Percentiles rank a stretch among this genome's conserved stretches.
These are phyloP conservation scores for Pentalonia nigronervosa DNA, from an alignment of 1,140 invertebrate genomes.

Conservation along the genomic window DNA sequence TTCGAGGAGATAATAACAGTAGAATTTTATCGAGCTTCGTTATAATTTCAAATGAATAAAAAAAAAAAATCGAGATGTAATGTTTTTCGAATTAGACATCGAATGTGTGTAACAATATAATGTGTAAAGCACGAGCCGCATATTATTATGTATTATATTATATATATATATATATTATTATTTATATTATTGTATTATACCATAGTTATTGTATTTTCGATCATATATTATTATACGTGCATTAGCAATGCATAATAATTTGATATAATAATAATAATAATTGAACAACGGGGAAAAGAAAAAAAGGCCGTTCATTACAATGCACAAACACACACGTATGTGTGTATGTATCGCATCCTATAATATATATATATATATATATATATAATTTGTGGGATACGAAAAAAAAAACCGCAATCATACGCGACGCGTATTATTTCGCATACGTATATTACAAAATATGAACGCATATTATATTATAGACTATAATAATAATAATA, in stretches of 20 bases:
- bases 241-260: not conserved
- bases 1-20: not conserved
- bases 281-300: not conserved
- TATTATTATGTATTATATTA: too few species aligned
- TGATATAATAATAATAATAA: not conserved
- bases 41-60: not conserved
- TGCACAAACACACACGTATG: too few species aligned
- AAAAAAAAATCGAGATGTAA: not conserved
- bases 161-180: too few species aligned
- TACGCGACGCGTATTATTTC: not conserved
- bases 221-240: not conserved
- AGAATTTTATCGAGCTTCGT: not conserved
- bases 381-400: not conserved
- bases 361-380: not conserved
- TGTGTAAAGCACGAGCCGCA: not conserved
- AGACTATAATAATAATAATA: not conserved
- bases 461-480: not conserved
- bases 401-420: not conserved
- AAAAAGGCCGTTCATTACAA: not conserved
- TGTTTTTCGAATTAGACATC: not conserved
- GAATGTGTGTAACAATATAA: not conserved
- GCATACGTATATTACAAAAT: not conserved
- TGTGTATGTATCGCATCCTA: not conserved
- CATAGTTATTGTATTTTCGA: not conserved
- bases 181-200: not conserved